phyloP scores from a whole-genome alignment of 2,797 vertebrate species.

The Arrhamphus sclerolepis region DNA sequence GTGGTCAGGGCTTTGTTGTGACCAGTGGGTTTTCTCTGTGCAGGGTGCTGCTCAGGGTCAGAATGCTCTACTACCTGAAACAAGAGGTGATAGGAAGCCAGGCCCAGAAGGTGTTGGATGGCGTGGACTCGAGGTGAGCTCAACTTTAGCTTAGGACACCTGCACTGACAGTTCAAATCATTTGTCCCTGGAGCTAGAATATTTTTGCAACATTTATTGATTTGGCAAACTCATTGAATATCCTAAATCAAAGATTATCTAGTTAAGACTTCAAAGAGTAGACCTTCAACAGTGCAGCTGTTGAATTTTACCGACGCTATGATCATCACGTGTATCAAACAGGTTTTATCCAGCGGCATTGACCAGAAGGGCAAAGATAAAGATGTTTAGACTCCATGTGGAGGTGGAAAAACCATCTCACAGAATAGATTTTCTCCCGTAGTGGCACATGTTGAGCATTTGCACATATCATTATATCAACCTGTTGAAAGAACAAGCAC shows the following conservation, averaged over 20 bases:
- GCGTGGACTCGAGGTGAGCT: conserved; percentile 91
- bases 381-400: too few relatives aligned
- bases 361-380: too few relatives aligned
- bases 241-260: too few relatives aligned
- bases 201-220: not conserved
- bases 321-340: too few relatives aligned
- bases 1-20: conserved; percentile 70
- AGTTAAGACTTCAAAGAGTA: too few relatives aligned
- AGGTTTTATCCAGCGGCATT: too few relatives aligned
- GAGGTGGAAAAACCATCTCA: conserved; percentile 2
- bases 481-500: conserved; percentile 59
- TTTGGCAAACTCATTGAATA: too few relatives aligned
- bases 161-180: not conserved
- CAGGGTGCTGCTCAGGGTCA: conserved; percentile 97
- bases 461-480: conserved; percentile 35
- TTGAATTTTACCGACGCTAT: too few relatives aligned
- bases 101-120: conserved; percentile 91
- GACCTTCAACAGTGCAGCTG: too few relatives aligned
- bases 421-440: conserved; percentile 6
- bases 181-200: not conserved
- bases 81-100: conserved; percentile 98
- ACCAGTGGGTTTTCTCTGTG: conserved; percentile 69
- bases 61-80: conserved; percentile 99
- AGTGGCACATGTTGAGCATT: conserved; percentile 8
- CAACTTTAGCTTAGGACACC: conserved; percentile 28